Conservation (phyloP, 2,113 vertebrate species). For the Neotoma lepida region DNA sequence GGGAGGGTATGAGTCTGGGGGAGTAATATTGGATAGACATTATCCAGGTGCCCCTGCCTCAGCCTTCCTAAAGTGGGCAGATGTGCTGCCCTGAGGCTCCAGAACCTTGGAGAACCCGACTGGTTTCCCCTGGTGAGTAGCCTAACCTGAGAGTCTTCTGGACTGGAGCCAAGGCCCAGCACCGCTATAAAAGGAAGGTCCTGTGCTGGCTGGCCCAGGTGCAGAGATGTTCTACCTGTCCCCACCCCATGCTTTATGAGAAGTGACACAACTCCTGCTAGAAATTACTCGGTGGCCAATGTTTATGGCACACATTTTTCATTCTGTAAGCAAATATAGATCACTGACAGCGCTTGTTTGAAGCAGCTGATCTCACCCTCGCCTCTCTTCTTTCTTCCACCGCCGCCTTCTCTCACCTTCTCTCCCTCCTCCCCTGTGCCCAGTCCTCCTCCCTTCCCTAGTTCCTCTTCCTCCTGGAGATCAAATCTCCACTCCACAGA, state of each 20-base stretch:
- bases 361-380: constrained; percentile 62
- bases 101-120: neutral
- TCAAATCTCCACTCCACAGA: neutral
- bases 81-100: constrained; percentile 67
- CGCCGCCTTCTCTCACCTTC: neutral
- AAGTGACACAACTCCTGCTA: constrained; percentile 74
- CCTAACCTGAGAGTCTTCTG: constrained; percentile 32
- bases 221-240: constrained; percentile 76
- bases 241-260: constrained; percentile 73
- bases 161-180: neutral
- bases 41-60: constrained; percentile 51
- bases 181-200: constrained; percentile 54
- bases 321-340: constrained; percentile 86
- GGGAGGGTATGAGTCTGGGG: constrained; percentile 80
- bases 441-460: neutral
- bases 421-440: neutral
- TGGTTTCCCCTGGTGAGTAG: neutral
- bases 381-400: constrained; percentile 26
- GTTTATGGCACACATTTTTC: constrained; percentile 86
- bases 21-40: constrained; percentile 83
- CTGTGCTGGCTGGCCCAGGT: constrained; percentile 39
- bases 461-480: constrained; percentile 41
- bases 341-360: constrained; percentile 77
- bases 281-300: constrained; percentile 80
- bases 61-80: constrained; percentile 53